phyloP scores from a whole-genome alignment of 2,888 invertebrate genomes.

The Agrotis ipsilon region DNA sequence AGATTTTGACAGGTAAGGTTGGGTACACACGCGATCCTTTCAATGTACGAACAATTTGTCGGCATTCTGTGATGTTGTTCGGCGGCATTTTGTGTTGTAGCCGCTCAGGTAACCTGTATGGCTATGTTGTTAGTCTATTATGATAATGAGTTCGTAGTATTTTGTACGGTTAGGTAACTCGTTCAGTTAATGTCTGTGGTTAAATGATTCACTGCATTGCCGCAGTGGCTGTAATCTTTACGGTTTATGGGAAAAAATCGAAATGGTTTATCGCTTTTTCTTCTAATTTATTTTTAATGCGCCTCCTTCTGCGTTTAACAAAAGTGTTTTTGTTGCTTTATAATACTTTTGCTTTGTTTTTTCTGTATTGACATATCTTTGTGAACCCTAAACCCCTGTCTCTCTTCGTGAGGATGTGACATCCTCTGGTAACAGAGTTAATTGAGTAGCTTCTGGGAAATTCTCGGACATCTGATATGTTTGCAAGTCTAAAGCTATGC shows the following conservation, averaged over 20 bases:
- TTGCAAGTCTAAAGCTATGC: too few species aligned
- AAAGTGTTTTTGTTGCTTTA: background rate
- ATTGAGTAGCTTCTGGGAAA: too few species aligned
- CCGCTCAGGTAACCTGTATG: constrained; percentile 30
- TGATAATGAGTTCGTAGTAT: constrained; percentile 40
- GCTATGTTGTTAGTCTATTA: constrained; percentile 51
- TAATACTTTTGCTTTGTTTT: background rate
- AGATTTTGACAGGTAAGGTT: constrained; percentile 66
- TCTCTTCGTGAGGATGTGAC: too few species aligned
- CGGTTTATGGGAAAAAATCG: constrained; percentile 4
- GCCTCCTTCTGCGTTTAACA: constrained; percentile 1
- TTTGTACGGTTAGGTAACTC: constrained; percentile 26
- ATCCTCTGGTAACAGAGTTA: too few species aligned
- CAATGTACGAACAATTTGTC: constrained; percentile 47
- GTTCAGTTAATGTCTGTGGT: constrained; percentile 18
- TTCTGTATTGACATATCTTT: background rate
- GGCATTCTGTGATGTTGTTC: constrained; percentile 44
- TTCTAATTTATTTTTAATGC: constrained; percentile 34
- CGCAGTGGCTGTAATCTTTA: constrained; percentile 20
- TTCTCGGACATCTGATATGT: too few species aligned
- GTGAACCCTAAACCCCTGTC: background rate
- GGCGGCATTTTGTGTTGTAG: constrained; percentile 41
- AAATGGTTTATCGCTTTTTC: constrained; percentile 13
- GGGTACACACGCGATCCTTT: constrained; percentile 51
- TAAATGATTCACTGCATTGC: constrained; percentile 37